Evolutionary conservation across 2,888 invertebrate genomes (phyloP), one percentile per base, ranked within the genome.

Genomic region (Cosmorhoe ocellata): DNA sequence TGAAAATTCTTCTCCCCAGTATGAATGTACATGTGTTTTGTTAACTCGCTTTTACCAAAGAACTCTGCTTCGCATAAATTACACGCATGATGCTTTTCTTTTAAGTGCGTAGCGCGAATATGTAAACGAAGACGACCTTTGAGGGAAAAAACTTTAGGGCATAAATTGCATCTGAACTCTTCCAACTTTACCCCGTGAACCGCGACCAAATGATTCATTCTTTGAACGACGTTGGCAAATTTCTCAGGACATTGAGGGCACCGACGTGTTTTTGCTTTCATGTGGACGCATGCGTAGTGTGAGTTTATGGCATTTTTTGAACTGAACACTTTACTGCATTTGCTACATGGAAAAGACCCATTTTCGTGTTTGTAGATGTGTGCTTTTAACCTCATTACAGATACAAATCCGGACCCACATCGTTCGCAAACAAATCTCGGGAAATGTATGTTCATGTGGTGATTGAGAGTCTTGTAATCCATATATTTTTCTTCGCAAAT

Each of bases 201-300:
- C 0, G 71, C 44, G 0, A 77, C 72, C 22, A 88, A 74, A 26
- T 90, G 90, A 55, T 89, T 89, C 46, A 82, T 84, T 36, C 85
- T 73, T 63, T 89, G 89, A 30, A 83, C 86, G 56, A 89, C 86
- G 54, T 88, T 88, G 7, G 79, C 66, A 47, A 90, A 90, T 0
- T 76, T 71, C 53, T 90, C 90, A 0, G 78, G 58, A 37, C 90
- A 90, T 30, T 86, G 79, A 0, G 87, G 84, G 37, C 90, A 90
- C 7, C 81, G 66, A 48, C 88, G 84, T 1, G 87, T 67, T 52
- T 83, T 84, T 0, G 81, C 83, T 53, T 81, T 82, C 70, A 86
- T 88, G 32, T 91, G 91, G 0, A 91, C 86, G 0, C 79, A 82
- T 0, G 91, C 91, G 37, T 82, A 76, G 48, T 91, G 91, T 45